Evolutionary conservation across 2,888 invertebrate species (phyloP).

Genomic region (Thymelicus lineola): DNA sequence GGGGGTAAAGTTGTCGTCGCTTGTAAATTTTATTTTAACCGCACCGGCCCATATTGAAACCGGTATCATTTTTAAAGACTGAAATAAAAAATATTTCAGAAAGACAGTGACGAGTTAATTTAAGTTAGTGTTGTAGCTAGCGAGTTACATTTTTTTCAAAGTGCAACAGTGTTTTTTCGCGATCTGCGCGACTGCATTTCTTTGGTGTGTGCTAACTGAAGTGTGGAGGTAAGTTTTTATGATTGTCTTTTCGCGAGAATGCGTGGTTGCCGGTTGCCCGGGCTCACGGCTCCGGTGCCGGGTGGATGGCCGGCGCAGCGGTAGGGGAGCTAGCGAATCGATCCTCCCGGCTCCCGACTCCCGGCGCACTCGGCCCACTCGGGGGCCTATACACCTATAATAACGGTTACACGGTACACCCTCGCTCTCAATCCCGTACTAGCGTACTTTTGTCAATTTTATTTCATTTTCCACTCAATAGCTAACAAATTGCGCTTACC

Average conservation of each 20-base stretch:
- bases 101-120: conserved; percentile 71
- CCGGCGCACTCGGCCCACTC: conserved; percentile 49
- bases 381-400: conserved; percentile 50
- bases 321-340: conserved; percentile 75
- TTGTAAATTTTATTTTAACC: conserved; percentile 52
- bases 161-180: conserved; percentile 77
- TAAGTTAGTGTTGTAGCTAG: conserved; percentile 65
- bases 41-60: conserved; percentile 59
- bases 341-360: conserved; percentile 62
- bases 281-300: conserved; percentile 39
- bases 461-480: conserved; percentile 30
- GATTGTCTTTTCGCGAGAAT: conserved; percentile 52
- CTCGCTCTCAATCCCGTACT: conserved; percentile 57
- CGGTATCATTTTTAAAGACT: conserved; percentile 55
- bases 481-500: conserved; percentile 8
- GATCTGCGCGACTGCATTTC: conserved; percentile 76
- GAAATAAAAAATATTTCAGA: conserved; percentile 46
- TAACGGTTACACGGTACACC: conserved; percentile 58
- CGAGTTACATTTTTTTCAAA: conserved; percentile 58
- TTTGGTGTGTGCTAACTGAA: conserved; percentile 72
- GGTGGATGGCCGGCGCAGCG: conserved; percentile 56
- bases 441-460: conserved; percentile 41
- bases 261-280: conserved; percentile 47
- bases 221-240: conserved; percentile 78
- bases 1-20: conserved; percentile 56